Percentiles rank a stretch among this genome's conserved stretches.
Conservation (phyloP, 2,113 vertebrate genomes). For the Pica pica region DNA sequence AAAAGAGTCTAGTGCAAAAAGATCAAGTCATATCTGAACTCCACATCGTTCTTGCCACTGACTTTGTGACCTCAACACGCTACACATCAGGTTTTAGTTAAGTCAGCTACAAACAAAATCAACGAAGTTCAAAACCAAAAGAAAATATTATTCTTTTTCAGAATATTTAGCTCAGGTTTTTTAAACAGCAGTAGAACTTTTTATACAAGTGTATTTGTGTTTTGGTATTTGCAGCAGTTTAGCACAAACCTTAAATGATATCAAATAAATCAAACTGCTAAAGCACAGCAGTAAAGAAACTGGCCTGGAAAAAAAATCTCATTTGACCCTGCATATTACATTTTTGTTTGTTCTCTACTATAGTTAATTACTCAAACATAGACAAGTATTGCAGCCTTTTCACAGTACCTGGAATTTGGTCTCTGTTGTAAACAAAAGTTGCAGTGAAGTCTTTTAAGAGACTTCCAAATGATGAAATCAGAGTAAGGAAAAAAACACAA, state of each 20-base stretch:
- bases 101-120: neutral
- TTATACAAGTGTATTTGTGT: neutral
- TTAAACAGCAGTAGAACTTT: neutral
- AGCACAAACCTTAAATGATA: neutral
- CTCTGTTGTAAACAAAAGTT: neutral
- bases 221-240: neutral
- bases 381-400: neutral
- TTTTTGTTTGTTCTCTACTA: neutral
- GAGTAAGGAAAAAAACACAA: neutral
- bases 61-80: neutral
- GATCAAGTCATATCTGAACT: neutral
- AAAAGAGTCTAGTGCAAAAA: neutral
- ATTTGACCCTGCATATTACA: neutral
- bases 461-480: constrained; percentile 48
- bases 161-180: neutral
- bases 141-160: neutral
- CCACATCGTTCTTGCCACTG: neutral
- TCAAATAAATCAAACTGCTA: neutral
- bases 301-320: neutral
- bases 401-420: neutral
- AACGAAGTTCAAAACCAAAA: neutral
- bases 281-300: neutral
- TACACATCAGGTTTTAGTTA: neutral
- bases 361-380: neutral
- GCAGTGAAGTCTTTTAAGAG: neutral